Evolutionary conservation across 2,888 invertebrate genomes (phyloP), one percentile per base, ranked within the genome.

Genomic region (Amphimallon solstitiale): DNA sequence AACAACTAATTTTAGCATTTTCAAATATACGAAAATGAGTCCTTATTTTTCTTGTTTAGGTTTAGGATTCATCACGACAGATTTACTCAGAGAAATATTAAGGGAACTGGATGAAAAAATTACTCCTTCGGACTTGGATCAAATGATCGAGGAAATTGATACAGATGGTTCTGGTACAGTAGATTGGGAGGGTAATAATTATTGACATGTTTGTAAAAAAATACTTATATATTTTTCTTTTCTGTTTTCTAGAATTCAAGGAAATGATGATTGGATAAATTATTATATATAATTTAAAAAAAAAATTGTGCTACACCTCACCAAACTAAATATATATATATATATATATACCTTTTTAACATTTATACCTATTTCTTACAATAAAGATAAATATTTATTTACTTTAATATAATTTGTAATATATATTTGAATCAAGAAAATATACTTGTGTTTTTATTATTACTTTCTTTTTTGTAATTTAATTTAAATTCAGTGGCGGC

Each of bases 111-210:
- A 97, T 78, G 97, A 96, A 76, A 95, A 95, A 75, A 86, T 97
- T 68, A 89, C 93, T 0, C 88, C 91, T 37, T 90, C 93, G 66
- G 96, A 97, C 78, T 85, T 97, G 76, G 94, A 97, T 77, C 92
- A 89, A 84, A 97, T 98, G 92, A 98, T 97, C 80, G 92, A 93
- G 70, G 97, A 97, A 85, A 97, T 97, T 81, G 95, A 95, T 80
- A 90, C 94, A 73, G 97, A 97, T 80, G 96, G 96, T 63, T 97
- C 96, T 5, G 98, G 98, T 73, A 98, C 97, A 19, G 95, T 98
- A 65, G 98, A 98, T 83, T 98, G 97, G 86, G 96, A 98, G 85
- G 97, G 97, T 96, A 84, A 74, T 77, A 49, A 45, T 12, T 66
- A 37, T 51, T 46, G 5, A 21, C 29, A 14, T 66, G 10, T 56